phyloP scores from a whole-genome alignment of 2,113 vertebrate genomes.

The Astur gentilis region DNA sequence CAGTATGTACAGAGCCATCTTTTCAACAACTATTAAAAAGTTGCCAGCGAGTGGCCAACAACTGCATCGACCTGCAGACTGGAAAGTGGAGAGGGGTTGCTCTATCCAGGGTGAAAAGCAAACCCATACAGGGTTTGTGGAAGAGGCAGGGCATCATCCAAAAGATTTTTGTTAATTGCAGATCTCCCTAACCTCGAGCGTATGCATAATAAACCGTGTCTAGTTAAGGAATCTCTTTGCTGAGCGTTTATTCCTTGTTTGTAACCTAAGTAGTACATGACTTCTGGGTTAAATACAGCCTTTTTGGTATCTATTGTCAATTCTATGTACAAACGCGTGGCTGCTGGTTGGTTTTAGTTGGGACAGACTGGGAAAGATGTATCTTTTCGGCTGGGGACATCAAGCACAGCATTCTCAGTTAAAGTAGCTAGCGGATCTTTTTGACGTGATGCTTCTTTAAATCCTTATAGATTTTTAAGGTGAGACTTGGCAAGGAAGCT shows the following conservation, averaged over 20 bases:
- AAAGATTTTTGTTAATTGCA: background rate
- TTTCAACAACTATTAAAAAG: background rate
- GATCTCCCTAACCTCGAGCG: background rate
- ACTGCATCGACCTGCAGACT: background rate
- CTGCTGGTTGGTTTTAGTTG: background rate
- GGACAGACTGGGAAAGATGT: background rate
- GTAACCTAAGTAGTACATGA: background rate
- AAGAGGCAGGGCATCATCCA: background rate
- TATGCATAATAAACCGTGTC: background rate
- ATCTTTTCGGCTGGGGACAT: background rate
- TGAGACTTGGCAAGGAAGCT: background rate
- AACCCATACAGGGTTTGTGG: rapidly evolving
- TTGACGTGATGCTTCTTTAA: background rate
- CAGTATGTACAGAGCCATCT: background rate
- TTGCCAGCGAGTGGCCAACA: background rate
- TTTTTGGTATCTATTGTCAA: background rate
- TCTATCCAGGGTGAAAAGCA: background rate
- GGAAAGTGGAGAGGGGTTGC: background rate
- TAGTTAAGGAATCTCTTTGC: background rate
- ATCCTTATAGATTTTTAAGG: background rate
- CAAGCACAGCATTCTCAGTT: background rate
- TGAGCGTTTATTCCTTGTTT: background rate
- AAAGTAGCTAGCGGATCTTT: background rate
- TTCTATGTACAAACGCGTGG: background rate
- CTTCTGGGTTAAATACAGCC: background rate